Conservation (phyloP, 2,888 invertebrate species). For the Tinea pellionella region DNA sequence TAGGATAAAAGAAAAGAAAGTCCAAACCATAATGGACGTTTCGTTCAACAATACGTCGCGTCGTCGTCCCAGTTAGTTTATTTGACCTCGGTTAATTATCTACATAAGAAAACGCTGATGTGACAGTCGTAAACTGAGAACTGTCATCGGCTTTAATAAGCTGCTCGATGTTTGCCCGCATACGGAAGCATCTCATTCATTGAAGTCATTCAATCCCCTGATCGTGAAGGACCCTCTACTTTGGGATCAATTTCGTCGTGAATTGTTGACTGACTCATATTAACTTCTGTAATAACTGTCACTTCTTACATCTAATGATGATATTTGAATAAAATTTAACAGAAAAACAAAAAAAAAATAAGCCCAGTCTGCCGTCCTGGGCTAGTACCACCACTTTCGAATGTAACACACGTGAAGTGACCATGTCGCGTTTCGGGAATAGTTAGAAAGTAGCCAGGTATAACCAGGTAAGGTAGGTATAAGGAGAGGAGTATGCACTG, state of each 20-base stretch:
- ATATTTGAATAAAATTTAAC: too few relatives aligned
- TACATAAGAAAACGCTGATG: conserved; percentile 54
- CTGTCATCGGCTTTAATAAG: conserved; percentile 53
- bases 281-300: not conserved
- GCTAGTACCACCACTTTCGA: too few relatives aligned
- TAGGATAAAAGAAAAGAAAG: not conserved
- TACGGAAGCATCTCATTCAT: conserved; percentile 61
- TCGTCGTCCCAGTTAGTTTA: conserved; percentile 36
- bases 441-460: too few relatives aligned
- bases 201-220: conserved; percentile 32
- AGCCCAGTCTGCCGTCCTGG: too few relatives aligned
- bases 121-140: conserved; percentile 32
- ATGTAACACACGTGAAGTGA: too few relatives aligned
- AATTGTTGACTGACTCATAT: conserved; percentile 24
- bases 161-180: conserved; percentile 52
- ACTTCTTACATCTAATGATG: not conserved
- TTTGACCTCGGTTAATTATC: conserved; percentile 53
- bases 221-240: conserved; percentile 28
- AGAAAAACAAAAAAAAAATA: too few relatives aligned
- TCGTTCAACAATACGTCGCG: not conserved
- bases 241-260: conserved; percentile 23
- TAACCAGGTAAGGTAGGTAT: too few relatives aligned
- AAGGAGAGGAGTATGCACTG: too few relatives aligned
- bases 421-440: too few relatives aligned
- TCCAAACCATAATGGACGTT: not conserved